Base-by-base conservation (phyloP, 2,797 vertebrate species). In the Merluccius polli region DNA sequence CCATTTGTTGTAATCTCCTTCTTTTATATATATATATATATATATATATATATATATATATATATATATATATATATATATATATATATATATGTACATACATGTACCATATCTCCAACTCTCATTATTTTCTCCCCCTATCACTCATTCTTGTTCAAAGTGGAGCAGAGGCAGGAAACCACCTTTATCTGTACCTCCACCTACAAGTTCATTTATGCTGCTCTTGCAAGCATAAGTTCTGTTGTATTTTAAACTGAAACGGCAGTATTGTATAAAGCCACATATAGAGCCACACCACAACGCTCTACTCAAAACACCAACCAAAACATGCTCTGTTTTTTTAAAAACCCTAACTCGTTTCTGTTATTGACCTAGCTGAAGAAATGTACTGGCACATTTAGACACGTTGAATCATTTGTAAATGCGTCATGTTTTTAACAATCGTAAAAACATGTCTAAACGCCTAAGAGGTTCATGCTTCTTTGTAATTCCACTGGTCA, bases 121-220 rank as follows among this genome's bases (percentile, higher is more conserved):
- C 59, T 68, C 27, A 31, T 33, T 24, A 32, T 36, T n/a, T 65
- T n/a, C 24, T 69, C 36, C 48, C 70, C 18, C 30, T 67, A 31
- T 70, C 0, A 13, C 70, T 35, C 35, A 12, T 12, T n/a, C 52
- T 59, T n/a, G 69, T 18, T n/a, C 86, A 87, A 89, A 89, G 85
- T 90, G 87, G 89, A 90, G 83, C 89, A 89, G 81, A 82, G 83
- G 85, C 91, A 93, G 92, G 92, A 94, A 93, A 91, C 91, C 90
- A 92, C 87, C 84, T 92, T 92, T 89, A 92, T 93, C 91, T 87
- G 79, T 87, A 86, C 86, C 87, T 85, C 82, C 83, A 84, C 86
- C 85, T 79, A 52, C 79, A 79, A 87, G 81, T 78, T 65, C 33
- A 30, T 52, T 70, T 79, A 82, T 81, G 72, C 77, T 85, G 74